Evolutionary conservation across 2,797 vertebrate species (phyloP), one percentile per base, ranked within the genome.

Genomic region (Lepilemur septentrionalis): DNA sequence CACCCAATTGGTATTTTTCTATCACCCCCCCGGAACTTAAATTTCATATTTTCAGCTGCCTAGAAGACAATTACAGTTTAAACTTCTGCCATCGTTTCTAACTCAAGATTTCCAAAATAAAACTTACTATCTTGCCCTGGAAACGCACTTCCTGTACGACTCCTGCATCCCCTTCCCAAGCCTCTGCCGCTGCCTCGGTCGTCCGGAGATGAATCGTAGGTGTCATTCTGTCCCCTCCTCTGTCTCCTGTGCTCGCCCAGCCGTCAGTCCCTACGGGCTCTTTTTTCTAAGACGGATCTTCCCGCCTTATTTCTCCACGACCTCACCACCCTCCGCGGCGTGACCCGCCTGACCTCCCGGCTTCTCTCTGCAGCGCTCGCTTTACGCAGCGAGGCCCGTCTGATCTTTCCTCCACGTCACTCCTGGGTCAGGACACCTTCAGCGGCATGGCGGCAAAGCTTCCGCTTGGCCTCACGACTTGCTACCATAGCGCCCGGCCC

Each of bases 311-410:
- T n/a, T 11, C 57, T 52, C 46, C 59, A n/a, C 52, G 12, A 10
- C 28, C 35, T 65, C 17, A 57, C 32, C 30, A 8, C 38, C 8
- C 1, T 1, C 15, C 23, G 7, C 8, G 25, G 48, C 6, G 9
- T 7, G 41, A n/a, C 9, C 41, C 52, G 41, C 43, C 50, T 14
- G 1, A 7, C 15, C 38, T 89, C 38, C 18, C 0, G 30, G 20
- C 32, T n/a, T 32, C 13, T 22, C 52, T 81, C 69, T 15, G 0
- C 35, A 7, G 9, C 30, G 41, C 28, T 23, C 12, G 13, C 2
- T n/a, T 55, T 2, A 25, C 5, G 9, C 0, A 2, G 0, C 0
- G 5, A 2, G 22, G 48, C 28, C 0, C 0, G 4, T 32, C 28
- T 4, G 7, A 23, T 28, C 52, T 67, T 15, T 25, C 32, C 25